These are phyloP conservation scores for Callinectes sapidus DNA, from an alignment of 2,888 invertebrate species.

Conservation along the genomic window DNA sequence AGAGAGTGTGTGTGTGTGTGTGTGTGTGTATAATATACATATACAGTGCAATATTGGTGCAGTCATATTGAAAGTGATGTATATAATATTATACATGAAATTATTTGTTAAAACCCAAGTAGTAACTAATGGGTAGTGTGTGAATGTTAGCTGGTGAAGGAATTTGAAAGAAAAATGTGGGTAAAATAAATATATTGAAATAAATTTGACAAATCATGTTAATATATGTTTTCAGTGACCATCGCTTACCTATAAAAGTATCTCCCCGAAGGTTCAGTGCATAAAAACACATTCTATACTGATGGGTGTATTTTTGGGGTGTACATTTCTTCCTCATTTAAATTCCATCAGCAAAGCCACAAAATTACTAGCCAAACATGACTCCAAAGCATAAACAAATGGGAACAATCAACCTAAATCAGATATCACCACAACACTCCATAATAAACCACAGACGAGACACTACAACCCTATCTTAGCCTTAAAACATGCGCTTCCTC, in stretches of 20 bases:
- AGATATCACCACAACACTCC: not conserved
- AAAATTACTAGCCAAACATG: not conserved
- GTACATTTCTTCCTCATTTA: not conserved
- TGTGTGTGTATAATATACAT: not conserved
- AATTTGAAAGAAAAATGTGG: conserved; percentile 1
- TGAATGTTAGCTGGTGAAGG: conserved; percentile 3
- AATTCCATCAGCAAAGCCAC: not conserved
- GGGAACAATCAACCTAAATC: not conserved
- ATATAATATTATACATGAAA: conserved; percentile 3
- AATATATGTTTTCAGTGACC: not conserved
- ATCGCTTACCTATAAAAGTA: not conserved
- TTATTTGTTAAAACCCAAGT: not conserved
- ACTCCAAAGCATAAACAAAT: not conserved
- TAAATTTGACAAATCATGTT: conserved; percentile 7
- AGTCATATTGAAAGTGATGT: not conserved
- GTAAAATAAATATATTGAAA: conserved; percentile 18
- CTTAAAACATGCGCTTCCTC: not conserved
- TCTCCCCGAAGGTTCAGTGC: not conserved
- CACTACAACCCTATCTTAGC: not conserved
- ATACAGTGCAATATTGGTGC: conserved; percentile 21
- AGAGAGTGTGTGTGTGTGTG: not conserved
- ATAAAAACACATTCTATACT: not conserved
- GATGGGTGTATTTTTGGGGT: not conserved
- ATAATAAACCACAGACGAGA: not conserved
- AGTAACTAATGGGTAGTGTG: not conserved